Conservation (phyloP, 2,797 vertebrate species). For the Echeneis naucrates region DNA sequence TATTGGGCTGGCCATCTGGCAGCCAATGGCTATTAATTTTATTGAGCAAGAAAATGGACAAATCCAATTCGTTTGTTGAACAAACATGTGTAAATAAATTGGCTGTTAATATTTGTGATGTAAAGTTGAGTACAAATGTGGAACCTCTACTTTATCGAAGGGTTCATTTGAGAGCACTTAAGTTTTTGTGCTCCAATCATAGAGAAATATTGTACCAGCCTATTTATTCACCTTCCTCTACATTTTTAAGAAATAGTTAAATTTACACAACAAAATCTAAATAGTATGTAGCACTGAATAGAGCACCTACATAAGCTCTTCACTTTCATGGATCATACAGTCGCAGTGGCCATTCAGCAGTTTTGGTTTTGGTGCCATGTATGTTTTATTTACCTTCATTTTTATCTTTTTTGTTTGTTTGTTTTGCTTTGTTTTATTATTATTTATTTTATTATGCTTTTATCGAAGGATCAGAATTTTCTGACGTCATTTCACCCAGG, state of each 20-base stretch:
- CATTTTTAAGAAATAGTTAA: background rate
- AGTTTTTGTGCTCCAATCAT: background rate
- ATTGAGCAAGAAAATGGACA: background rate
- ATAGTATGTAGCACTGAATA: background rate
- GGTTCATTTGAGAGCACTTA: background rate
- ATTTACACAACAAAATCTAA: background rate
- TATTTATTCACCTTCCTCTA: background rate
- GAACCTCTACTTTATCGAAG: background rate
- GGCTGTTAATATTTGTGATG: background rate
- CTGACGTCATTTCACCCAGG: background rate
- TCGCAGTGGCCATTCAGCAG: too few relatives aligned
- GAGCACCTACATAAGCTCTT: background rate
- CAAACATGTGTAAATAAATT: too few relatives aligned
- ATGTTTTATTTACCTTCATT: too few relatives aligned
- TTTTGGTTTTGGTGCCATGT: too few relatives aligned
- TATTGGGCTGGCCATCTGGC: background rate
- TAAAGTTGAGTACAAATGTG: background rate
- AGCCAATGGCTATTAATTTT: background rate
- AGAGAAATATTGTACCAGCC: background rate
- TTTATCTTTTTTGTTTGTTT: too few relatives aligned
- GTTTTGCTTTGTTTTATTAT: too few relatives aligned
- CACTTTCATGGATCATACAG: too few relatives aligned
- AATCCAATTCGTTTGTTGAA: background rate
- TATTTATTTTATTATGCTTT: too few relatives aligned
- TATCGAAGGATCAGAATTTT: background rate